These are phyloP conservation scores for Polydrusus tereticollis DNA, from an alignment of 2,888 invertebrate species.

Conservation along the genomic window DNA sequence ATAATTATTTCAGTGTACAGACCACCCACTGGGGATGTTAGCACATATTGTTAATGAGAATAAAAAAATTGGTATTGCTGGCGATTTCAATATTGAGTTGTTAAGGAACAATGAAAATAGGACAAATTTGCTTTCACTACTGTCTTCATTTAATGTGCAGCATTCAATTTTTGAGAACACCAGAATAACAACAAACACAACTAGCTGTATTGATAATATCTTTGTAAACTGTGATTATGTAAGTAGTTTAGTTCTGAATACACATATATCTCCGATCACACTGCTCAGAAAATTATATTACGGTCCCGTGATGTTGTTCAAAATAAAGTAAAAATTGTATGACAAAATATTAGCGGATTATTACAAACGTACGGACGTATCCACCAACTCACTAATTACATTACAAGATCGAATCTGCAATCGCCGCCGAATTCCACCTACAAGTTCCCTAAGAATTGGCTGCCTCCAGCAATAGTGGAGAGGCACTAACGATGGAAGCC, in stretches of 20 bases:
- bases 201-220: constrained; percentile 17
- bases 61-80: constrained; percentile 4
- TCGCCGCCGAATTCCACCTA: no score
- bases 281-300: not conserved
- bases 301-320: not conserved
- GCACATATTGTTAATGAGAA: not conserved
- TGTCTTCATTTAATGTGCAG: constrained; percentile 8
- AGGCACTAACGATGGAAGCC: no score
- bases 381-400: no score
- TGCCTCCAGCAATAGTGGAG: no score
- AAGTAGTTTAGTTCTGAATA: no score
- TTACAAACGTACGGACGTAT: no score
- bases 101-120: constrained; percentile 4
- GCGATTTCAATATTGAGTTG: constrained; percentile 19
- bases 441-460: no score
- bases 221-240: not conserved
- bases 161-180: not conserved
- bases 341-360: no score
- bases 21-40: not conserved
- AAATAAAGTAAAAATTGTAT: no score
- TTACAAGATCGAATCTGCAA: no score
- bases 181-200: not conserved
- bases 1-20: not conserved
- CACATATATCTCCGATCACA: no score
- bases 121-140: not conserved